These are phyloP conservation scores for Vollenhovia emeryi DNA, from an alignment of 1,140 invertebrate genomes.

Conservation along the genomic window DNA sequence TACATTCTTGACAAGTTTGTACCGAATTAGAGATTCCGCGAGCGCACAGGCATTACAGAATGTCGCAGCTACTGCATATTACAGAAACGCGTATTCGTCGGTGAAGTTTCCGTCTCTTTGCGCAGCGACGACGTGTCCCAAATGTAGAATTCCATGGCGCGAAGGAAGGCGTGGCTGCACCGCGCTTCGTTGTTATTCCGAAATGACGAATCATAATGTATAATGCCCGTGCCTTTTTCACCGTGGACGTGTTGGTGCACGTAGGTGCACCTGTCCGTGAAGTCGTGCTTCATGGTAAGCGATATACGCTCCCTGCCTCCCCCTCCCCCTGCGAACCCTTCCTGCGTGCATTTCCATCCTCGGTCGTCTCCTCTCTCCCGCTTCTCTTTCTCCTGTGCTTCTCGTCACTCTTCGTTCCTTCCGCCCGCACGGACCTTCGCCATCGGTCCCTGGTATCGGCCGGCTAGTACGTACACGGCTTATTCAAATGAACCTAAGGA, in stretches of 20 bases:
- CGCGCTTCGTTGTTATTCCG: conserved; percentile 82
- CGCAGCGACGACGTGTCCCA: conserved; percentile 76
- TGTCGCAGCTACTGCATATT: background rate
- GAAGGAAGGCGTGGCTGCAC: conserved; percentile 81
- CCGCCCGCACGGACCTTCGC: conserved; percentile 46
- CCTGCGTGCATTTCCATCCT: conserved; percentile 58
- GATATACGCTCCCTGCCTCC: conserved; percentile 74
- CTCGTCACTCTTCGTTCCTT: conserved; percentile 70
- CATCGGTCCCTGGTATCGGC: conserved; percentile 53
- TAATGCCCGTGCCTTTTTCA: conserved; percentile 76
- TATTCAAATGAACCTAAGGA: conserved; percentile 83
- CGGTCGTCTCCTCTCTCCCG: conserved; percentile 19
- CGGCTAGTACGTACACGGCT: conserved; percentile 82
- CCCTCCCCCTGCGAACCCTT: conserved; percentile 1
- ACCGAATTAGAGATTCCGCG: background rate
- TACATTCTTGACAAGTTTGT: background rate
- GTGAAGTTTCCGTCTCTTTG: conserved; percentile 60
- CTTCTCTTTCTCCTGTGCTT: conserved; percentile 18
- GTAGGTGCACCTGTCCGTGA: conserved; percentile 78
- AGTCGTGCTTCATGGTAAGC: conserved; percentile 77
- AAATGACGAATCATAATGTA: conserved; percentile 85
- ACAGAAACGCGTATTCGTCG: background rate
- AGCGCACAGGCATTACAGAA: background rate
- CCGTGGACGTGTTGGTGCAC: conserved; percentile 67
- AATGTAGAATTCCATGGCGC: conserved; percentile 81